Evolutionary conservation across 2,888 invertebrate species (phyloP).

Genomic region (Ophioninae sp.): DNA sequence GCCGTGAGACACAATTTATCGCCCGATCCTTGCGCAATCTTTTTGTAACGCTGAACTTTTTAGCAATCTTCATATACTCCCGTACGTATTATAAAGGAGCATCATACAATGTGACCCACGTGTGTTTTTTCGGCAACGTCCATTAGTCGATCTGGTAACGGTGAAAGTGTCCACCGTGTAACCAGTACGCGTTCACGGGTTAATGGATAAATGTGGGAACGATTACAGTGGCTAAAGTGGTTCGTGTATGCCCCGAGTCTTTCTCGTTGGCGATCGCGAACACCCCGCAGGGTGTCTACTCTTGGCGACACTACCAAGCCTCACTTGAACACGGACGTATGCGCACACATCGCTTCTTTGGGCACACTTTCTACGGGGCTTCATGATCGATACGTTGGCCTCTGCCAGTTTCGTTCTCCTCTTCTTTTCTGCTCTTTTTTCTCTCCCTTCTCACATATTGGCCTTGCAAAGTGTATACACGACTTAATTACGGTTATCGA

Average conservation of each 20-base stretch:
- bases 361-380: constrained; percentile 39
- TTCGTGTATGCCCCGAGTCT: constrained; percentile 51
- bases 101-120: not conserved
- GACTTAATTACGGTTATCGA: constrained; percentile 46
- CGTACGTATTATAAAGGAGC: not conserved
- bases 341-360: constrained; percentile 26
- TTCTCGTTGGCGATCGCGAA: constrained; percentile 44
- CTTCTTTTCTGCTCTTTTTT: constrained; percentile 16
- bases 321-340: not conserved
- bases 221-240: constrained; percentile 60
- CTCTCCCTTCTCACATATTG: not conserved
- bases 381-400: constrained; percentile 45
- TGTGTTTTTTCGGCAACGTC: constrained; percentile 49
- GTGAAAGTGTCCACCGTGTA: constrained; percentile 56
- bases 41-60: not conserved
- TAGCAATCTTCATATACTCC: constrained; percentile 14
- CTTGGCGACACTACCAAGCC: constrained; percentile 37
- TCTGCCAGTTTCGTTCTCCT: constrained; percentile 1
- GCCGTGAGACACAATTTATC: constrained; percentile 12
- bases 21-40: not conserved
- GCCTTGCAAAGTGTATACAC: constrained; percentile 15
- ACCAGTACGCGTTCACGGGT: constrained; percentile 35
- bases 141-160: constrained; percentile 47
- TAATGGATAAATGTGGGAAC: constrained; percentile 62
- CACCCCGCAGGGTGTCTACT: constrained; percentile 49